A percentile compares a stretch with the other conserved stretches of the same genome.
phyloP scores from a whole-genome alignment of 2,888 invertebrate genomes.

The Sclerodermus sp. region DNA sequence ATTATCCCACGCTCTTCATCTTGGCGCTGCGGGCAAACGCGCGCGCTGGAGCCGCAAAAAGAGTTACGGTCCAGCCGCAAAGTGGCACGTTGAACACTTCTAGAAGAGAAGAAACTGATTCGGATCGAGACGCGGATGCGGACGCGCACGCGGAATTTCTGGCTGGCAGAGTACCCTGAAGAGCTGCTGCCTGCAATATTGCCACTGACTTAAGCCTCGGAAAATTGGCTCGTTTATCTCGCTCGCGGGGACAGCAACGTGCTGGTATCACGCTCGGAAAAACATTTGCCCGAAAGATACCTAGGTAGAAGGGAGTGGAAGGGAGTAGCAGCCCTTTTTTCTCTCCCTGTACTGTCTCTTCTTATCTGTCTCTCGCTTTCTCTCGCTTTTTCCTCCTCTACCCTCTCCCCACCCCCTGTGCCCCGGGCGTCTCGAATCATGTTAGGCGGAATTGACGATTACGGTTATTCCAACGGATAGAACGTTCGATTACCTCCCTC shows the following conservation, averaged over 20 bases:
- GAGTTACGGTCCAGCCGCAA: conserved; percentile 7
- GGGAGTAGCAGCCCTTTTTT: not conserved
- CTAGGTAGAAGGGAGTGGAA: not conserved
- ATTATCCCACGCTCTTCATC: conserved; percentile 33
- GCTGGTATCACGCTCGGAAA: conserved; percentile 36
- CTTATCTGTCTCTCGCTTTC: not conserved
- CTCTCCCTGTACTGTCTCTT: not conserved
- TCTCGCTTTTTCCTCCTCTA: not conserved
- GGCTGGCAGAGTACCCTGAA: not conserved
- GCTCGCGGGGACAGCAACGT: conserved; percentile 31
- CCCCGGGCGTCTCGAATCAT: not conserved
- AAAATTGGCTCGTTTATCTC: conserved; percentile 51
- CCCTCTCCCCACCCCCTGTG: not conserved
- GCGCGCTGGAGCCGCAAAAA: conserved; percentile 8
- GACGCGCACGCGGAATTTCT: not conserved
- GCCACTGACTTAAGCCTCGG: conserved; percentile 45
- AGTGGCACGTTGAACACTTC: conserved; percentile 14
- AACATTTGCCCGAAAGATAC: conserved; percentile 17
- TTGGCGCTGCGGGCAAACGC: conserved; percentile 9
- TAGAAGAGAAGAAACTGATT: not conserved
- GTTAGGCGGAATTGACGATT: not conserved
- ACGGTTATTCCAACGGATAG: not conserved
- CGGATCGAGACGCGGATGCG: not conserved
- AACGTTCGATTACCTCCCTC: not conserved
- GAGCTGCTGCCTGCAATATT: conserved; percentile 35